Evolutionary conservation across 2,113 vertebrate species (phyloP).

Genomic region (Gambusia holbrooki): DNA sequence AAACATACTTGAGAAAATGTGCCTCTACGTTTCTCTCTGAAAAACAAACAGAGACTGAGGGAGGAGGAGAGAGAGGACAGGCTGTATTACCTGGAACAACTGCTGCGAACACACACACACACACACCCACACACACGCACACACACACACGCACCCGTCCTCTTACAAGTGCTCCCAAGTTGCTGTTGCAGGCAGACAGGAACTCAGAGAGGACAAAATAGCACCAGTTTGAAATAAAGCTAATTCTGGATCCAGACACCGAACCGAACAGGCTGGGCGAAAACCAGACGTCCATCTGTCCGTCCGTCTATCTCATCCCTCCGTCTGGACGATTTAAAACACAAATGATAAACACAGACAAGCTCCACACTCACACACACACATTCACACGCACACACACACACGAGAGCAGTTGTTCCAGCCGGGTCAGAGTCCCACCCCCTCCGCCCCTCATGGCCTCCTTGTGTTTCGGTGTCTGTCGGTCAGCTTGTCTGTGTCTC

Average conservation of each 20-base stretch:
- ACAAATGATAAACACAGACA: slow-evolving; percentile 38
- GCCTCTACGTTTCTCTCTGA: slow-evolving; percentile 15
- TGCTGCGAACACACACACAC: slow-evolving; percentile 2
- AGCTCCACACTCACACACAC: slow-evolving; percentile 13
- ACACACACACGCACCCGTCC: slow-evolving; percentile 25
- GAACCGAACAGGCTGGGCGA: neutral
- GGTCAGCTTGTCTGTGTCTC: slow-evolving; percentile 43
- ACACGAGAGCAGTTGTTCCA: slow-evolving; percentile 60
- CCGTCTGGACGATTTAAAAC: slow-evolving; percentile 14
- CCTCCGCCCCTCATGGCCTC: slow-evolving; percentile 19
- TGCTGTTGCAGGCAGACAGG: slow-evolving; percentile 44
- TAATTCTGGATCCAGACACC: slow-evolving; percentile 52
- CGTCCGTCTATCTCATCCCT: slow-evolving; percentile 13
- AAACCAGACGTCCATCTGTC: slow-evolving; percentile 26
- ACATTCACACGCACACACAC: slow-evolving; percentile 7
- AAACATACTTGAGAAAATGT: slow-evolving; percentile 32
- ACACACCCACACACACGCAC: slow-evolving; percentile 22
- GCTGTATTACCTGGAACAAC: slow-evolving; percentile 61
- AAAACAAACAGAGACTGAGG: slow-evolving; percentile 1
- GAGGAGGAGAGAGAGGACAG: slow-evolving; percentile 19
- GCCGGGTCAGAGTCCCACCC: slow-evolving; percentile 4
- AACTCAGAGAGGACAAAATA: slow-evolving; percentile 63
- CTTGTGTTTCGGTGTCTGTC: slow-evolving; percentile 78
- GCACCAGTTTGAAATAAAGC: slow-evolving; percentile 78
- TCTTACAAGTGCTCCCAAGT: slow-evolving; percentile 27